phyloP scores from a whole-genome alignment of 2,888 invertebrate genomes.

The Orchesella flavescens region DNA sequence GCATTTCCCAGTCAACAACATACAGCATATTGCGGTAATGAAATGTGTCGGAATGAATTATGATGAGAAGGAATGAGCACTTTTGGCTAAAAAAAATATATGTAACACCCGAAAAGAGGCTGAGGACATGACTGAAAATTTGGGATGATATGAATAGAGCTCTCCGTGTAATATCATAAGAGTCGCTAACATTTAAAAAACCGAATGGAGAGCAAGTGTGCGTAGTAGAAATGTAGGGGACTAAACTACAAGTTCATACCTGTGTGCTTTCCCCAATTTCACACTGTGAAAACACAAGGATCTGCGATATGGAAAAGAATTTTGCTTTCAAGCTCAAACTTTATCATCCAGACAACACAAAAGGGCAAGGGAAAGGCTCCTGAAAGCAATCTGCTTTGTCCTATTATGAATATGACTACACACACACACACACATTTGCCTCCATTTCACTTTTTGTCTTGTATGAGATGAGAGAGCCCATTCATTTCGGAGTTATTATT shows the following conservation, averaged over 20 bases:
- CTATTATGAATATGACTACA: no score
- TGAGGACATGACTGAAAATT: no score
- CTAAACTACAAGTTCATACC: neutral
- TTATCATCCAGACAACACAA: neutral
- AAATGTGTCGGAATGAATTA: conserved; percentile 1
- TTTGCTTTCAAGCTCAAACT: neutral
- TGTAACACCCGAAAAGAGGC: no score
- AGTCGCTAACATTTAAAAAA: no score
- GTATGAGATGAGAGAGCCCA: neutral
- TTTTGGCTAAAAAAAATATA: neutral
- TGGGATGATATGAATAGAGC: no score
- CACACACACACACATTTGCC: neutral
- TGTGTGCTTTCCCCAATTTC: no score
- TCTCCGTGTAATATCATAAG: no score
- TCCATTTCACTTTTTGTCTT: neutral
- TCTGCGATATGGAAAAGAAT: neutral
- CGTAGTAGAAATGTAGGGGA: no score
- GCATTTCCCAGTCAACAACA: no score
- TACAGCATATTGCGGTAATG: neutral
- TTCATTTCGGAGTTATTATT: neutral
- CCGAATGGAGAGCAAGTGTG: no score
- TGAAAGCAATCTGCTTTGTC: neutral
- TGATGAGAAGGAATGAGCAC: conserved; percentile 1
- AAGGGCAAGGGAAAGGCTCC: neutral
- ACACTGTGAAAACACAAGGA: no score